phyloP scores from a whole-genome alignment of 2,797 vertebrate species.

The Synanceia verrucosa region DNA sequence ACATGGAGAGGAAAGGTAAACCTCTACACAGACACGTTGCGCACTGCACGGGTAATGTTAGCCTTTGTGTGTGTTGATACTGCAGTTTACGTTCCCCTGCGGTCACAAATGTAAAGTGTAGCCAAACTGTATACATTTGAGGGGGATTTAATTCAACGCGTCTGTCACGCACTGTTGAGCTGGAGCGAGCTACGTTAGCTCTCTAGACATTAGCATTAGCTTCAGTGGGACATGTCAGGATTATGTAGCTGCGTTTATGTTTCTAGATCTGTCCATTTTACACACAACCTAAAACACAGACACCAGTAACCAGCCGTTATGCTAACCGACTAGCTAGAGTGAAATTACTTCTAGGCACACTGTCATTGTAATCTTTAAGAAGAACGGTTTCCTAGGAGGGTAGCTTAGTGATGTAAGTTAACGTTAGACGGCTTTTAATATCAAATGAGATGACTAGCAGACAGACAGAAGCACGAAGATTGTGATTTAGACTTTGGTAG shows the following conservation, averaged over 20 bases:
- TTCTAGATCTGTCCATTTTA: constrained; percentile 16
- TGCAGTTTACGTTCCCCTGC: not conserved
- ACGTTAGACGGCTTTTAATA: constrained; percentile 17
- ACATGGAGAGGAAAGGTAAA: constrained; percentile 89
- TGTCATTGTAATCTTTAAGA: not conserved
- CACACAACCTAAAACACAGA: not conserved
- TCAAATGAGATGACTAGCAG: constrained; percentile 1
- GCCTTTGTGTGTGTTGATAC: not conserved
- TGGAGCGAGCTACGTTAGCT: constrained; percentile 66
- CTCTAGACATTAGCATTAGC: constrained; percentile 66
- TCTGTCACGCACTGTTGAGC: constrained; percentile 69
- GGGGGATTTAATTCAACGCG: constrained; percentile 57
- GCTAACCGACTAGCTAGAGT: not conserved
- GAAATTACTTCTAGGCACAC: not conserved
- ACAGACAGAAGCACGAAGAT: constrained; percentile 1
- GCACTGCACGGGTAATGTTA: not conserved
- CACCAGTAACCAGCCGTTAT: not conserved
- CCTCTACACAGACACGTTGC: constrained; percentile 44
- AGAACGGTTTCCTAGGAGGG: constrained; percentile 11
- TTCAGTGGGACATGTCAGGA: constrained; percentile 68
- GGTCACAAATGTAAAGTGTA: not conserved
- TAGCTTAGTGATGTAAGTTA: constrained; percentile 42
- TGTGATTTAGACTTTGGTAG: not conserved
- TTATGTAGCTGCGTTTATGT: constrained; percentile 55
- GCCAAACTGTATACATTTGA: constrained; percentile 14